phyloP scores from a whole-genome alignment of 2,888 invertebrate species.

The Notodonta ziczac region DNA sequence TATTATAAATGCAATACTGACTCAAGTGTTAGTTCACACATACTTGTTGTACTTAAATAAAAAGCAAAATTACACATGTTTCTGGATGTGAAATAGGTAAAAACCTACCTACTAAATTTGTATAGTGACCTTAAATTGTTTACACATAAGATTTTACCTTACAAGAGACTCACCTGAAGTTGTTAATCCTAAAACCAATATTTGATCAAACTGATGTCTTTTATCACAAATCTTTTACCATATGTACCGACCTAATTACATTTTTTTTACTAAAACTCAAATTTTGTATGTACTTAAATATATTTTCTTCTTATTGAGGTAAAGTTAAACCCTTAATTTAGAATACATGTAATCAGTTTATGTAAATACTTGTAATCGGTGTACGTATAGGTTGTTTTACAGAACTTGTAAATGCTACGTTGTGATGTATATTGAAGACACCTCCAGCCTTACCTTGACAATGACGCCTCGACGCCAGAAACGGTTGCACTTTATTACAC shows the following conservation, averaged over 20 bases:
- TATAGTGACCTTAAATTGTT: not conserved
- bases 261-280: not conserved
- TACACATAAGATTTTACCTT: not conserved
- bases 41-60: conserved; percentile 27
- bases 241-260: not conserved
- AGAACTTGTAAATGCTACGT: conserved; percentile 65
- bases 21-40: conserved; percentile 50
- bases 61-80: conserved; percentile 19
- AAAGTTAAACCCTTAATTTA: not conserved
- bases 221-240: not conserved
- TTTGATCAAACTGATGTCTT: not conserved
- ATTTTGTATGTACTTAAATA: not conserved
- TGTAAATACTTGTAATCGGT: not conserved
- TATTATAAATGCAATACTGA: conserved; percentile 18
- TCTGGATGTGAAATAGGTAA: not conserved
- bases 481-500: conserved; percentile 83
- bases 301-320: not conserved
- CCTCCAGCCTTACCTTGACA: conserved; percentile 84
- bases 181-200: not conserved
- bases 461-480: conserved; percentile 81
- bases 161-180: conserved; percentile 27
- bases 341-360: not conserved
- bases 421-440: conserved; percentile 82
- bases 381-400: conserved; percentile 18
- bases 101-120: not conserved